These are phyloP conservation scores for Vultur gryphus DNA, from an alignment of 2,797 vertebrate genomes.

Conservation along the genomic window DNA sequence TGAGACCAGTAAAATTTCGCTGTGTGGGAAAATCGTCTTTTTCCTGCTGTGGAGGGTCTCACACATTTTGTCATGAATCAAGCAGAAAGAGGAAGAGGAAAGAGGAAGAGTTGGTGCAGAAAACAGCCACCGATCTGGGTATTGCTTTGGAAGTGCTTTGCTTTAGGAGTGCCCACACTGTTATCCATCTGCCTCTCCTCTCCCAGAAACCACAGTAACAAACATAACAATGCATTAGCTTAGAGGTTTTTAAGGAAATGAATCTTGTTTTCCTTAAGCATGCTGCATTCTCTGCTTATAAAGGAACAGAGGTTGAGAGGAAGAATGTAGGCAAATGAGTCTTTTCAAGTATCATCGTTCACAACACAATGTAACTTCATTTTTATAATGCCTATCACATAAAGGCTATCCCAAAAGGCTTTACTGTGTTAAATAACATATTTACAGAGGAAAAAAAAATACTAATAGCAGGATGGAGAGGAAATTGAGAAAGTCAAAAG, in stretches of 20 bases:
- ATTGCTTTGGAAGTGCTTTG: neutral
- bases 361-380: neutral
- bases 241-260: constrained; percentile 16
- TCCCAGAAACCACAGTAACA: constrained; percentile 2
- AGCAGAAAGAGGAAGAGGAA: neutral
- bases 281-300: neutral
- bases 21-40: neutral
- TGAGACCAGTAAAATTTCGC: neutral
- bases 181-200: neutral
- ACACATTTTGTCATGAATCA: neutral
- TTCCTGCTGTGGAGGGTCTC: neutral
- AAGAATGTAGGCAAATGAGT: constrained; percentile 2
- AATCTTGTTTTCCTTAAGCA: constrained; percentile 34
- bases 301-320: neutral
- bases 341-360: neutral
- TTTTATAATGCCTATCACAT: neutral
- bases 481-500: neutral
- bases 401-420: neutral
- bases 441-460: neutral
- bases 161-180: neutral
- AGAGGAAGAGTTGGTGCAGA: neutral
- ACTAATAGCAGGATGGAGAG: neutral
- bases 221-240: constrained; percentile 11
- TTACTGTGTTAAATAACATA: neutral
- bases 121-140: neutral